Conservation (phyloP, 2,797 vertebrate species). For the Rhinophrynus dorsalis region DNA sequence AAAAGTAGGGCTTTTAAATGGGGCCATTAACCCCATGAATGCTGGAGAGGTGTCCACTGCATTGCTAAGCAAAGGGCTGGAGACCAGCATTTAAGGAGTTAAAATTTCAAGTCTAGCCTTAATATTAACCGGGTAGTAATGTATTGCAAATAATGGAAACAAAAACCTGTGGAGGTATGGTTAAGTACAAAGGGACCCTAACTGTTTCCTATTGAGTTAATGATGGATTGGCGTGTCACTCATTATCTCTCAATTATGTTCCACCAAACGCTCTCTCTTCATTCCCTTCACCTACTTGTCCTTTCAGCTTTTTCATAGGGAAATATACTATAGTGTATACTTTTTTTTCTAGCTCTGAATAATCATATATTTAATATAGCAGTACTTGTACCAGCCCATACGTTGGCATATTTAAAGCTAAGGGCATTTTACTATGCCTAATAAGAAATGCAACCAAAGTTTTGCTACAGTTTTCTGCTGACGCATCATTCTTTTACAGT, state of each 20-base stretch:
- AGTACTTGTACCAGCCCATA: not conserved
- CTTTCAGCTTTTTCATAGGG: slow-evolving; percentile 22
- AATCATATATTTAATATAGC: slow-evolving; percentile 11
- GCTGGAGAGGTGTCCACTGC: too few species aligned
- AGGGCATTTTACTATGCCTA: slow-evolving; percentile 13
- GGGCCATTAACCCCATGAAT: too few species aligned
- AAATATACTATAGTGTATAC: not conserved
- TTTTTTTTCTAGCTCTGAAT: not conserved
- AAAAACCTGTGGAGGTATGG: not conserved
- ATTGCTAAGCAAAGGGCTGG: not conserved
- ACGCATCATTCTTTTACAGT: not conserved
- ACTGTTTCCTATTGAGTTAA: slow-evolving; percentile 30
- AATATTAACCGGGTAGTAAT: slow-evolving; percentile 1
- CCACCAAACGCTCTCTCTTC: slow-evolving; percentile 1
- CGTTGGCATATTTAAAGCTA: slow-evolving; percentile 7
- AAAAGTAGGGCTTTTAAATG: too few species aligned
- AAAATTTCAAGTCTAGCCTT: not conserved
- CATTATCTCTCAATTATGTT: slow-evolving; percentile 44
- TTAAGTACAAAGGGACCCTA: slow-evolving; percentile 28
- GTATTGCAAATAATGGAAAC: slow-evolving; percentile 1
- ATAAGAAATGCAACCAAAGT: slow-evolving; percentile 8
- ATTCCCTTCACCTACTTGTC: slow-evolving; percentile 5
- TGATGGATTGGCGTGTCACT: slow-evolving; percentile 40
- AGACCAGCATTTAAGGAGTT: not conserved
- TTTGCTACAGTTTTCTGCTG: slow-evolving; percentile 2